phyloP scores from a whole-genome alignment of 1,140 invertebrate genomes.

The Halictus rubicundus region DNA sequence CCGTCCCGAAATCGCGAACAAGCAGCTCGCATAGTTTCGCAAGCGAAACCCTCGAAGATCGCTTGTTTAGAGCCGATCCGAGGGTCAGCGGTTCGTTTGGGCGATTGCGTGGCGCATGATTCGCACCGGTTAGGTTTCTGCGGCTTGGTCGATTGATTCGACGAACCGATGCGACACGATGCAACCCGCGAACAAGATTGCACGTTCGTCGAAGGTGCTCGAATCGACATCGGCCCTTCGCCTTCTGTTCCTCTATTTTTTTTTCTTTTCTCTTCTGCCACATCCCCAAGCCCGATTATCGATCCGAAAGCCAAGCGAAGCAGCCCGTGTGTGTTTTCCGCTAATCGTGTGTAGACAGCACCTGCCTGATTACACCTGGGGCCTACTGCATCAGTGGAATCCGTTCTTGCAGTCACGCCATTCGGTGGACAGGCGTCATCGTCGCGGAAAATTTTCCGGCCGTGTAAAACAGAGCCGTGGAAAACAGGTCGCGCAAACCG shows the following conservation, averaged over 20 bases:
- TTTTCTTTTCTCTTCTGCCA: constrained; percentile 21
- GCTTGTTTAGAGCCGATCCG: not conserved
- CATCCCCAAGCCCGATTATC: constrained; percentile 20
- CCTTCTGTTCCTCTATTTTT: not conserved
- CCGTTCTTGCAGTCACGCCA: constrained; percentile 39
- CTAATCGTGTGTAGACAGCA: constrained; percentile 48
- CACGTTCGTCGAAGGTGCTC: not conserved
- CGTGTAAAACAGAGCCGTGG: not conserved
- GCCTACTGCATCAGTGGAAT: constrained; percentile 15
- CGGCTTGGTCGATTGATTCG: constrained; percentile 9
- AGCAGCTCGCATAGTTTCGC: no score
- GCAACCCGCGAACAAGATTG: no score
- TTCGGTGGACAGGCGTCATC: constrained; percentile 41
- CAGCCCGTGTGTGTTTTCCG: constrained; percentile 47
- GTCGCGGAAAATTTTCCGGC: not conserved
- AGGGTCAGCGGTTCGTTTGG: not conserved
- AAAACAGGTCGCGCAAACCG: not conserved
- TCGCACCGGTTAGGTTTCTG: not conserved
- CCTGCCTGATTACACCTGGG: constrained; percentile 33
- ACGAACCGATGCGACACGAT: no score
- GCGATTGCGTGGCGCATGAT: not conserved
- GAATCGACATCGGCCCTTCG: constrained; percentile 12
- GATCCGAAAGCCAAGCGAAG: constrained; percentile 18
- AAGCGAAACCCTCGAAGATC: not conserved
- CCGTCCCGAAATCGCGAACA: no score